These are phyloP conservation scores for Cassiopea andromeda DNA, from an alignment of 30 jellyfish, hydroid and myxozoan species.

Conservation along the genomic window DNA sequence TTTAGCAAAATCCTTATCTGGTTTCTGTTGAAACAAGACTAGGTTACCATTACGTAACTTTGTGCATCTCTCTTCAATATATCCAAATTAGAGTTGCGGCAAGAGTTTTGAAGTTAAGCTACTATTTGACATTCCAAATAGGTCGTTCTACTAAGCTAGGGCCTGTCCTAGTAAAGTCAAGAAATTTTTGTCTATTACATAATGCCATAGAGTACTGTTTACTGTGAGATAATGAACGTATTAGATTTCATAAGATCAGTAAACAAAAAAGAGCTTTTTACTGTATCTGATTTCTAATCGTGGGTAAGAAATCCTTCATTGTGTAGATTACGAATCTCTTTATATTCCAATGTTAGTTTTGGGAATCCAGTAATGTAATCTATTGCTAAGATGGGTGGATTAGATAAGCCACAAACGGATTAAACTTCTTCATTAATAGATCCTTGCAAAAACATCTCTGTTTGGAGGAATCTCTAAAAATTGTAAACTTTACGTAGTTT, in stretches of 20 bases:
- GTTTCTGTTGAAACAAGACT: too few relatives aligned
- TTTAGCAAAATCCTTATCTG: too few relatives aligned
- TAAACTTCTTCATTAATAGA: not conserved
- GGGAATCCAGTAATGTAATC: conserved; percentile 3
- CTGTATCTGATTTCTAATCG: not conserved
- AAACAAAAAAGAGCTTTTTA: not conserved
- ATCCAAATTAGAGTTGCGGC: too few relatives aligned
- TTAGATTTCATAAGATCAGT: not conserved
- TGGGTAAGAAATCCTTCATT: not conserved
- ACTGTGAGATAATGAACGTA: not conserved
- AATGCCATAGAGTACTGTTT: not conserved
- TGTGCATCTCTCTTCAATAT: too few relatives aligned
- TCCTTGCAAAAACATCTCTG: not conserved
- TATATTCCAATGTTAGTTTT: not conserved
- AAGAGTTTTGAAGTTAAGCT: too few relatives aligned
- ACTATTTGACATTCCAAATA: too few relatives aligned
- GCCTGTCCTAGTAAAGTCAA: not conserved
- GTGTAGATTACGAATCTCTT: not conserved
- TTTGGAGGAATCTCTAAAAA: not conserved
- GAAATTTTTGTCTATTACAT: not conserved
- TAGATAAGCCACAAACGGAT: not conserved
- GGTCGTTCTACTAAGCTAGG: not conserved
- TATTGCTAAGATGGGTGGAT: not conserved
- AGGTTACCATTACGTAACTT: too few relatives aligned
- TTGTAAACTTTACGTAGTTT: not conserved